phyloP scores from a whole-genome alignment of 2,113 vertebrate species.

The Tonatia bakeri region DNA sequence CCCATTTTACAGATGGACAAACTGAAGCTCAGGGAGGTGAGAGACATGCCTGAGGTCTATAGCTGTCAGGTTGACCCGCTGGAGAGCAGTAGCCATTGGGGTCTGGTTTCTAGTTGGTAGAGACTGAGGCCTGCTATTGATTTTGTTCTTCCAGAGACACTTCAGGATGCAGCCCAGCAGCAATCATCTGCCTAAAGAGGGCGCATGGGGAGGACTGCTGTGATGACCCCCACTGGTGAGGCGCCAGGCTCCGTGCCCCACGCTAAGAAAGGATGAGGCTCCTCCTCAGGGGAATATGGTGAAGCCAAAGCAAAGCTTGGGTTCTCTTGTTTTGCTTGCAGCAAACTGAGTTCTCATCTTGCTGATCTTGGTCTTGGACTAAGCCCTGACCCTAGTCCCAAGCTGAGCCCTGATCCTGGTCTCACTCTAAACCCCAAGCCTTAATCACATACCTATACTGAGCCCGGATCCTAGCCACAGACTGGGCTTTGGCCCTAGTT shows the following conservation, averaged over 20 bases:
- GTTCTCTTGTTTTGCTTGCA: neutral
- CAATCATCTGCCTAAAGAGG: neutral
- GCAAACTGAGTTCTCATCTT: neutral
- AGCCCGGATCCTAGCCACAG: neutral
- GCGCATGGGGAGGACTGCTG: neutral
- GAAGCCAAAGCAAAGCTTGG: neutral
- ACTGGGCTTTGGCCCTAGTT: neutral
- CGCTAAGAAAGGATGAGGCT: neutral
- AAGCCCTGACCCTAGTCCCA: neutral
- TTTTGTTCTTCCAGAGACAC: neutral
- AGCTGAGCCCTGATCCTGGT: neutral
- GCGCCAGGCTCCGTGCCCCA: neutral
- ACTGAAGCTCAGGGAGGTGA: neutral
- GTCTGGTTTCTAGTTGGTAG: neutral
- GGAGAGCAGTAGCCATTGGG: neutral
- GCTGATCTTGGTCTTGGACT: neutral
- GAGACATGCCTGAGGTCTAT: neutral
- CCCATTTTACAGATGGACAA: neutral
- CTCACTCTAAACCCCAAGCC: neutral
- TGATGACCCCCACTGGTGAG: neutral
- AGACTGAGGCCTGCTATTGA: neutral
- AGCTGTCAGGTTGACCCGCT: neutral
- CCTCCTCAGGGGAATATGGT: too few species aligned
- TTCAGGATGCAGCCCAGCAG: neutral
- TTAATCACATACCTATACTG: neutral